Percentiles rank a stretch among this genome's conserved stretches.
Conservation (phyloP, 2,888 invertebrate species). For the Masnerella sp. region DNA sequence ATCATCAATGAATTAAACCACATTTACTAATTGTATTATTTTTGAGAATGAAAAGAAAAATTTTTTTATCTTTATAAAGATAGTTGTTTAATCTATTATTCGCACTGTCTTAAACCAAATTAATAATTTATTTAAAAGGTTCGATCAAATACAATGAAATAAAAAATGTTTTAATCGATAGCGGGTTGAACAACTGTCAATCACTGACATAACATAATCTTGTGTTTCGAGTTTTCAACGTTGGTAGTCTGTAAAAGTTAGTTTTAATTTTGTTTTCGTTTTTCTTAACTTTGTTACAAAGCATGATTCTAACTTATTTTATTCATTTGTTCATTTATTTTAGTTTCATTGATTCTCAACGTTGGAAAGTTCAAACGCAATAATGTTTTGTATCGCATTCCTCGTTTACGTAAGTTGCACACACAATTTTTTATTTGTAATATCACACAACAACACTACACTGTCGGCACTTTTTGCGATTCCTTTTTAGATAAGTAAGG, state of each 20-base stretch:
- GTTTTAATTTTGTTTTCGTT: not conserved
- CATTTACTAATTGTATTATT: too few species aligned
- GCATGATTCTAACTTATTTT: constrained; percentile 29
- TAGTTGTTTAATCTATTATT: too few species aligned
- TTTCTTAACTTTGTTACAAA: not conserved
- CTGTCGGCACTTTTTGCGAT: not conserved
- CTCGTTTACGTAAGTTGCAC: constrained; percentile 48
- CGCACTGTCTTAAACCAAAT: too few species aligned
- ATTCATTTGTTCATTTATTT: constrained; percentile 43
- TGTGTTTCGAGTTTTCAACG: constrained; percentile 24
- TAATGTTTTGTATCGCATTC: constrained; percentile 47
- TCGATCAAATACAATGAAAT: too few species aligned
- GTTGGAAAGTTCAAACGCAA: constrained; percentile 44
- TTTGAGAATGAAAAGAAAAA: too few species aligned
- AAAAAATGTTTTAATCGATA: constrained; percentile 1
- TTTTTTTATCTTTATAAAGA: too few species aligned
- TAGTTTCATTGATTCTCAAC: constrained; percentile 55
- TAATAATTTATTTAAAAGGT: too few species aligned
- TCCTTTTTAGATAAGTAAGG: constrained; percentile 7
- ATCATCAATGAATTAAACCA: too few species aligned
- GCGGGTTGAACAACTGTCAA: not conserved
- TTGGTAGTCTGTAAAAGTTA: constrained; percentile 5
- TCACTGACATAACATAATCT: not conserved
- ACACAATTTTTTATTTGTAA: constrained; percentile 15
- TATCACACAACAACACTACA: too few species aligned